phyloP scores from a whole-genome alignment of 2,888 invertebrate species.

The Epistrophella euchroma region DNA sequence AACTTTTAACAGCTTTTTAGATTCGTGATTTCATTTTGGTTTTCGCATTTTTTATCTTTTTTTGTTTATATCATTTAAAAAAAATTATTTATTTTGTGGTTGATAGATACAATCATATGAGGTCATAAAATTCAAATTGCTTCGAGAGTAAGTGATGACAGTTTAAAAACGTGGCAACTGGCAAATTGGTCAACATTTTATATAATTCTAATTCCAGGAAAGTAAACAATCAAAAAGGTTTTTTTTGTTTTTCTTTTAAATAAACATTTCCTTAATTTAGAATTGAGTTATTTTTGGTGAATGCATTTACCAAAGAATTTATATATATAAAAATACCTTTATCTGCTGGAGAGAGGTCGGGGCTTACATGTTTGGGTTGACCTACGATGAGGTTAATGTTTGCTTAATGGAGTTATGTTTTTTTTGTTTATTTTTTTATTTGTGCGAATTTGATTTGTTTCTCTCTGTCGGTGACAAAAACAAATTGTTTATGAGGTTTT shows the following conservation, averaged over 20 bases:
- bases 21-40: conserved; percentile 19
- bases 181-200: conserved; percentile 14
- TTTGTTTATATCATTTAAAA: conserved; percentile 10
- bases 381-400: conserved; percentile 60
- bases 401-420: conserved; percentile 48
- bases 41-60: conserved; percentile 20
- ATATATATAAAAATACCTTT: background rate
- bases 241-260: background rate
- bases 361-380: conserved; percentile 36
- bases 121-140: conserved; percentile 44
- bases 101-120: conserved; percentile 45
- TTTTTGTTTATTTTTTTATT: conserved; percentile 11
- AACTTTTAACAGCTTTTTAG: conserved; percentile 14
- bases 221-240: background rate
- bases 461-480: background rate
- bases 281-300: conserved; percentile 3
- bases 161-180: conserved; percentile 44
- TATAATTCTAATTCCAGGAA: conserved; percentile 26
- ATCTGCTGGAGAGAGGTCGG: background rate
- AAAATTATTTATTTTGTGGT: conserved; percentile 14
- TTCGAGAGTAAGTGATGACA: conserved; percentile 16
- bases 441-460: conserved; percentile 12
- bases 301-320: conserved; percentile 21
- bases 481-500: conserved; percentile 11
- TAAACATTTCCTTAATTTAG: conserved; percentile 24